Evolutionary conservation across 2,797 vertebrate species (phyloP), one percentile per base, ranked within the genome.

Genomic region (Acanthiza pusilla): DNA sequence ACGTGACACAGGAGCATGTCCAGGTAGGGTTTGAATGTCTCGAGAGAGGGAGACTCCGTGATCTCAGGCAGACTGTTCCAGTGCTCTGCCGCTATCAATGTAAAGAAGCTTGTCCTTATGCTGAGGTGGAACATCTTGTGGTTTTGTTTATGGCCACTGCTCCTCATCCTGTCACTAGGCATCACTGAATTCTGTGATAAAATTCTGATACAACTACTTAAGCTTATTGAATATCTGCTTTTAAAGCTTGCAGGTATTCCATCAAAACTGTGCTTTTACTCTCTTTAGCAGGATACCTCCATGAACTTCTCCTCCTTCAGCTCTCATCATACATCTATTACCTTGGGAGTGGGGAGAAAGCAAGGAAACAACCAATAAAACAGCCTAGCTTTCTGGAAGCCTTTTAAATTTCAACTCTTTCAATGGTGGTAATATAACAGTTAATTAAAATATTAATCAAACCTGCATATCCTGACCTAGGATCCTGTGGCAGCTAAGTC

Each of bases 151-250:
- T 30, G n/a, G 51, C 13, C 34, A 20, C 32, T 61, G 18, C 8
- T 54, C 48, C n/a, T 58, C 0, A 0, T 19, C 25, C 38, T 45
- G 17, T 47, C 1, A 0, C 29, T 10, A 10, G 14, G 7, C 20
- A 63, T 8, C 60, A 27, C 25, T 71, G 58, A 78, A 54, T 75
- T 80, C n/a, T 70, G 0, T 62, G 27, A 63, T 4, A 34, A 84
- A 74, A 34, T 50, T 81, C 27, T 70, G 34, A 85, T 68, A 40
- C 16, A 54, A 48, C 18, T 38, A 50, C 13, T 67, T 61, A 63
- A 85, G 70, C 3, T 11, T 36, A 47, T 32, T 81, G 36, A 53
- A 57, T 26, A 66, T 57, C 14, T 89, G 17, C 17, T 94, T 86
- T 74, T 75, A 54, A 83, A 89, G 8, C 18, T 60, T 38, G 9